These are phyloP conservation scores for Cydia fagiglandana DNA, from an alignment of 1,140 invertebrate genomes.

Conservation along the genomic window DNA sequence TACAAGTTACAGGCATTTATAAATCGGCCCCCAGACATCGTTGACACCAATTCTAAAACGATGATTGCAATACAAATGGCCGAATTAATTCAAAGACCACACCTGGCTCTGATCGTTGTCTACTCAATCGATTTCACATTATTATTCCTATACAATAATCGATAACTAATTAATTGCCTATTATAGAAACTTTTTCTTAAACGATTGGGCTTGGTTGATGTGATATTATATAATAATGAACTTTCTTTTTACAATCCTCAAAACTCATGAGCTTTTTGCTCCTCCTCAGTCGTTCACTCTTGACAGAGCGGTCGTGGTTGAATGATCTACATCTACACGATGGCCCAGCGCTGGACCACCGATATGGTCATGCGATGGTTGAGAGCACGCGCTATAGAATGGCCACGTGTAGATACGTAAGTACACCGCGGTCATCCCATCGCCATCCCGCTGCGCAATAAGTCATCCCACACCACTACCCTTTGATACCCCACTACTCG, in stretches of 20 bases:
- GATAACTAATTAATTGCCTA: constrained; percentile 7
- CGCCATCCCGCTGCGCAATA: no score
- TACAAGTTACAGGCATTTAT: neutral
- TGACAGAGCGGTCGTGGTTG: no score
- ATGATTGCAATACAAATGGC: constrained; percentile 16
- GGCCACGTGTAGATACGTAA: no score
- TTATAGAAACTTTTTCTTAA: constrained; percentile 3
- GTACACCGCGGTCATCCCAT: no score
- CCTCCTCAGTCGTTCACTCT: no score
- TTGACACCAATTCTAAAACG: neutral
- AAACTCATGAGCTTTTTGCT: no score
- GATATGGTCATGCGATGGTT: no score
- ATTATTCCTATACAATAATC: constrained; percentile 4
- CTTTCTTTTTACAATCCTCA: neutral
- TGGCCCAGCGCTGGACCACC: no score
- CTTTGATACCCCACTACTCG: no score
- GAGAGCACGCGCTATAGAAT: no score
- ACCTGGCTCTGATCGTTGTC: neutral
- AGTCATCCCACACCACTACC: no score
- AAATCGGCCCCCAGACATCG: neutral
- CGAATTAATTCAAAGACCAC: constrained; percentile 18
- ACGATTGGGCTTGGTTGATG: neutral
- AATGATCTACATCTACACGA: no score
- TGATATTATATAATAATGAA: neutral
- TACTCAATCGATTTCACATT: neutral